Evolutionary conservation across 2,113 vertebrate species (phyloP), one percentile per base, ranked within the genome.

Genomic region (Rutilus rutilus): DNA sequence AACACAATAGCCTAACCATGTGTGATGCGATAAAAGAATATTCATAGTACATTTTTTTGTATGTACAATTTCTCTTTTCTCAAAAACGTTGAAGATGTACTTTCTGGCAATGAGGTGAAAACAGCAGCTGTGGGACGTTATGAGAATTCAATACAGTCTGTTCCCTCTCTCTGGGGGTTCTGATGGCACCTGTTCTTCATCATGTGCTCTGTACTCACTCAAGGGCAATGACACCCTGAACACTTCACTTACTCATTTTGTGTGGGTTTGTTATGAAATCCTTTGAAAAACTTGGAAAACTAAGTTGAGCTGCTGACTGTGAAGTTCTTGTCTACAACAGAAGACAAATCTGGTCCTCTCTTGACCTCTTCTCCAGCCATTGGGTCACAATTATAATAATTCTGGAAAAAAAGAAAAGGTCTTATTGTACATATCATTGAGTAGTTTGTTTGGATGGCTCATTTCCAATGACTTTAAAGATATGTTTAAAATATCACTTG

Each of bases 201-300:
- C 33, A 25, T 60, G 33, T 42, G 77, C 77, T 60, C 23, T 79
- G 54, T 79, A 25, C 77, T 79, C 54, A 60, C 76, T 78, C 52
- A 60, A 60, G 54, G 77, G 33, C 77, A 42, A 60, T 25, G 67
- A 21, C 27, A 60, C 77, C 77, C 54, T 60, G 33, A n/a, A 42
- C 54, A 60, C 33, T 79, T 25, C 33, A 60, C 77, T 60, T 79
- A 79, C 54, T 79, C 77, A 79, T 60, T 79, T 79, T 79, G 77
- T 79, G 54, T 60, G 54, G 77, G 77, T 60, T 60, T 42, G 76
- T 79, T 25, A 79, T 25, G 30, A 79, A 60, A 59, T 78, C 5
- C 0, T 15, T 25, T 60, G 33, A 57, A 33, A 33, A 79, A 42
- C 77, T 60, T 60, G 1, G 77, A 33, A 60, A 59, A 23, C 54